Evolutionary conservation across 2,113 vertebrate genomes (phyloP), one percentile per base, ranked within the genome.

Genomic region (Helogale parvula): DNA sequence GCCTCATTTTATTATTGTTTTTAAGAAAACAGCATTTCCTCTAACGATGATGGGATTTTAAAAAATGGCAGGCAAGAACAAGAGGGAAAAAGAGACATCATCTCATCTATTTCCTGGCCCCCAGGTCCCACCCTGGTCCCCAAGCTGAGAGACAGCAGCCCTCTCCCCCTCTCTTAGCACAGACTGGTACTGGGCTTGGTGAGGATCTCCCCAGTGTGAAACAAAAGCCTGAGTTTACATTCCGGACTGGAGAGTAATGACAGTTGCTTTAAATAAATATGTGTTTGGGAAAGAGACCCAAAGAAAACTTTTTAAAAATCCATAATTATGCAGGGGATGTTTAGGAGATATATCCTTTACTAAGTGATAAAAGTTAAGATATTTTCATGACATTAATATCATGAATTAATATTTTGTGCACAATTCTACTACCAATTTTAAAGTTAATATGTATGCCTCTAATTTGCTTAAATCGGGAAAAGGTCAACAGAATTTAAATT

Each of bases 251-350:
- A 93, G 82, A 93, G 84, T 80, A 88, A 72, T 69, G 94, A 97
- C 3, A 71, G 52, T 97, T 87, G 4, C 38, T 88, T 95, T 98
- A 98, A 97, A 94, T 97, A 96, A 83, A 68, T 79, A 14, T 77
- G 52, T 54, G 54, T 86, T 82, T 93, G 41, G 12, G 19, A 35
- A 66, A 79, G 27, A 87, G 3, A 94, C 5, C 91, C 35, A 71
- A 89, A 94, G 60, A 88, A 92, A 92, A 88, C 13, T 71, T 38
- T 23, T 97, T 94, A 90, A 97, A 98, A 98, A 98, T 98, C 63
- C 68, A 96, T 87, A 90, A 60, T 60, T 60, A 60, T 60, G 57
- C 57, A 60, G 57, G 57, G 21, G 21, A 92, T 97, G 47, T 97
- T 71, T 97, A 90, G 3, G 38, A 71, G 79, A 45, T n/a, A 84